A percentile compares a stretch with the other conserved stretches of the same genome.
Conservation (phyloP, 2,113 vertebrate species). For the Candoia aspera region DNA sequence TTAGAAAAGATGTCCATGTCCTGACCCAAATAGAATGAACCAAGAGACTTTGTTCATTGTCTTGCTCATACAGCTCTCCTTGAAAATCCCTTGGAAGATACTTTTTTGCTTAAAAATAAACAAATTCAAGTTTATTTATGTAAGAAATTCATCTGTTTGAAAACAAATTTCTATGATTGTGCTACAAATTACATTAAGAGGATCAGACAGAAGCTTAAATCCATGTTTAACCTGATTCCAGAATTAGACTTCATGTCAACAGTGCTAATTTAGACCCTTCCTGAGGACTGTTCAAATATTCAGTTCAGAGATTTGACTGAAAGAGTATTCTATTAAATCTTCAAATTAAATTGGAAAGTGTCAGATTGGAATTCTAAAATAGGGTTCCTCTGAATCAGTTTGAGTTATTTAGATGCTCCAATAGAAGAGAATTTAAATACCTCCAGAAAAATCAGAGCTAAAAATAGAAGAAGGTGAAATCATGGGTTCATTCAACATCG, state of each 20-base stretch:
- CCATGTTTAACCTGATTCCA: neutral
- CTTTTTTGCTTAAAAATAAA: too few species aligned
- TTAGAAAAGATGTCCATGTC: neutral
- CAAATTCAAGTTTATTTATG: neutral
- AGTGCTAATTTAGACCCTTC: neutral
- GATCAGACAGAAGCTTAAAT: neutral
- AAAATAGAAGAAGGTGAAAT: neutral
- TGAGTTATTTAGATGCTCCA: neutral
- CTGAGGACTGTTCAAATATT: neutral
- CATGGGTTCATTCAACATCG: neutral
- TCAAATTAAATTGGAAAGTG: neutral
- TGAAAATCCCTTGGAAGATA: neutral
- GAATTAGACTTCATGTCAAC: neutral
- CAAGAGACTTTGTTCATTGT: neutral
- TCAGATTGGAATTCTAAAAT: neutral
- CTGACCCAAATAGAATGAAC: neutral
- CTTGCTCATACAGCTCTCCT: neutral
- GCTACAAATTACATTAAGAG: neutral
- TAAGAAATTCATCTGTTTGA: neutral
- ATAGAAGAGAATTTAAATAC: neutral
- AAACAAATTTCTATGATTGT: neutral
- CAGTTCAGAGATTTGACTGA: neutral
- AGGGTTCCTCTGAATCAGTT: neutral
- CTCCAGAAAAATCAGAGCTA: neutral
- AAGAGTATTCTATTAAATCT: too few species aligned